These are phyloP conservation scores for Actinia tenebrosa DNA, from an alignment of 64 coral and sea anemone species.

Conservation along the genomic window DNA sequence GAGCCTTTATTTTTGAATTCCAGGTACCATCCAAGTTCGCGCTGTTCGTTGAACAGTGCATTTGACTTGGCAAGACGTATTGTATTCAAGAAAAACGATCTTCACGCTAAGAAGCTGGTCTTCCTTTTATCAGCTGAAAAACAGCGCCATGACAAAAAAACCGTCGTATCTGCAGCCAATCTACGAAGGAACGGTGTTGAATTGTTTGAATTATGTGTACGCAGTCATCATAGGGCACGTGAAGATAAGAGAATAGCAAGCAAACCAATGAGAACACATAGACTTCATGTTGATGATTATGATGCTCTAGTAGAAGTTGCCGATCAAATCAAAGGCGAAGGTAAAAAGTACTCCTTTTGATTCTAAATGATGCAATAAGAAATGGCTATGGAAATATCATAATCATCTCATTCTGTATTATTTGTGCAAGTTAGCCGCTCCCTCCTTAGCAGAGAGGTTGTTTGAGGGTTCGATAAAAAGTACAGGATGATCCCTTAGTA, in stretches of 20 bases:
- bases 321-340: background rate
- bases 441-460: no score
- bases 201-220: background rate
- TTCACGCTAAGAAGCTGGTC: background rate
- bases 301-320: background rate
- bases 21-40: background rate
- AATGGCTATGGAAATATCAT: no score
- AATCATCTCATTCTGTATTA: no score
- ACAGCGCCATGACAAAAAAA: background rate
- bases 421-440: no score
- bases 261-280: conserved; percentile 1
- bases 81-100: background rate
- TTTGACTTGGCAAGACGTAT: background rate
- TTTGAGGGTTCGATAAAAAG: no score
- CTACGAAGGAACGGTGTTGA: background rate
- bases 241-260: background rate
- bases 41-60: background rate
- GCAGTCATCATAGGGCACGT: background rate
- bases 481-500: no score
- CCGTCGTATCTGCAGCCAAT: background rate
- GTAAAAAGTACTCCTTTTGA: background rate
- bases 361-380: no score
- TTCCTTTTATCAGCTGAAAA: background rate
- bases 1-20: no score
- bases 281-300: background rate